These are phyloP conservation scores for Hemithea aestivaria DNA, from an alignment of 2,888 invertebrate species.

Conservation along the genomic window DNA sequence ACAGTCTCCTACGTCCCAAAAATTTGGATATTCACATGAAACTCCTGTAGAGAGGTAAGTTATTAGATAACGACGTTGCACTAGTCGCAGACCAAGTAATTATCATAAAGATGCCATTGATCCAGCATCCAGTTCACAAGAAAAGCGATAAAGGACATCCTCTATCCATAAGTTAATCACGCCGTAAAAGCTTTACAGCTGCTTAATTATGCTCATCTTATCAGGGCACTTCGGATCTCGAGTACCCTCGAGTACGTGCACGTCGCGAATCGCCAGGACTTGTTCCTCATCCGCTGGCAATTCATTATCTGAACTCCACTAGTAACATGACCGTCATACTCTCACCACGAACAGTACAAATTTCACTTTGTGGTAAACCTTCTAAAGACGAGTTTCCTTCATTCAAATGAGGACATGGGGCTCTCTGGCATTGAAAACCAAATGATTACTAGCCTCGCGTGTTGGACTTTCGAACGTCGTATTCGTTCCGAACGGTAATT, in stretches of 20 bases:
- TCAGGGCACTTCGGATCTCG: constrained; percentile 35
- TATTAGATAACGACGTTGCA: too few species aligned
- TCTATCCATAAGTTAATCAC: constrained; percentile 10
- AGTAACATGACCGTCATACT: constrained; percentile 59
- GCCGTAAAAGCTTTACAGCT: constrained; percentile 13
- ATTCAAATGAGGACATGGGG: constrained; percentile 46
- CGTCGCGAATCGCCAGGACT: constrained; percentile 60
- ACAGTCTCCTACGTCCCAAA: too few species aligned
- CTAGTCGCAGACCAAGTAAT: too few species aligned
- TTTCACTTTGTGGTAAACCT: constrained; percentile 26
- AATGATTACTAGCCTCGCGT: constrained; percentile 73
- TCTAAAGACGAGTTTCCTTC: constrained; percentile 42
- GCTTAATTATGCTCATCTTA: constrained; percentile 23
- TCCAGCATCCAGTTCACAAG: too few species aligned
- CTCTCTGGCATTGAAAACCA: constrained; percentile 66
- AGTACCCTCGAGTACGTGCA: constrained; percentile 45
- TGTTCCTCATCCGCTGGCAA: constrained; percentile 65
- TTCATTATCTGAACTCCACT: constrained; percentile 72
- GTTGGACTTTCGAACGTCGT: constrained; percentile 59
- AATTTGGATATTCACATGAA: too few species aligned
- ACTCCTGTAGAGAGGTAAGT: too few species aligned
- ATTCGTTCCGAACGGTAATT: constrained; percentile 41
- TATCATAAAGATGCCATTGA: too few species aligned
- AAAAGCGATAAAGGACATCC: not conserved
- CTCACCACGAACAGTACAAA: constrained; percentile 29